These are phyloP conservation scores for Psilopsiagon aymara DNA, from an alignment of 2,113 vertebrate genomes.

Conservation along the genomic window DNA sequence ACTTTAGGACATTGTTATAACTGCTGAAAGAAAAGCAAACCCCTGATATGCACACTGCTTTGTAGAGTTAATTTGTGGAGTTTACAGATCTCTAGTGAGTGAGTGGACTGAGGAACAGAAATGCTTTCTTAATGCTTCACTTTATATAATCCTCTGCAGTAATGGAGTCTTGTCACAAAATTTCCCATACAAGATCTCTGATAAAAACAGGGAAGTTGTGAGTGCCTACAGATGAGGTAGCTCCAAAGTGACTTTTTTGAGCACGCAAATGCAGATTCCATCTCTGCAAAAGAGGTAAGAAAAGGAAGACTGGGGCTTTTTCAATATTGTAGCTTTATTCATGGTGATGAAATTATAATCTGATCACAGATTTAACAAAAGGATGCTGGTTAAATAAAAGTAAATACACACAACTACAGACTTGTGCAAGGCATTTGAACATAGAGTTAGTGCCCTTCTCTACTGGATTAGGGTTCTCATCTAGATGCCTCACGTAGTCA, in stretches of 20 bases:
- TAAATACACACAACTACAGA: background rate
- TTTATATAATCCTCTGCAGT: rapidly evolving
- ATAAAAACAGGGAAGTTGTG: background rate
- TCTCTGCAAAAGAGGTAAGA: background rate
- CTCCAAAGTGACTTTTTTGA: background rate
- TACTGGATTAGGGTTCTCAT: background rate
- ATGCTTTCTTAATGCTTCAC: background rate
- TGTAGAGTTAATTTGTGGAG: background rate
- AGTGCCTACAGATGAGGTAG: background rate
- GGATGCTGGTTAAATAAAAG: background rate
- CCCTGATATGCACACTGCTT: background rate
- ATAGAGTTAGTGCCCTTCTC: background rate
- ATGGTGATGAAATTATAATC: background rate
- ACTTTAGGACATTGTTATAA: background rate
- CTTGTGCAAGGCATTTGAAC: no score
- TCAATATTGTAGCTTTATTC: background rate
- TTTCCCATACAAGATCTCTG: background rate
- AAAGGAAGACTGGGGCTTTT: background rate
- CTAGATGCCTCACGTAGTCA: background rate
- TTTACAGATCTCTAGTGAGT: background rate
- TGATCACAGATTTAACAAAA: background rate
- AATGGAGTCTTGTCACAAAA: background rate
- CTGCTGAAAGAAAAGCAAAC: background rate
- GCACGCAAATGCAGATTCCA: background rate
- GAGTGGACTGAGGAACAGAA: background rate